A percentile compares a stretch with the other conserved stretches of the same genome.
Conservation (phyloP, 2,888 invertebrate species). For the Ennomos quercinarius region DNA sequence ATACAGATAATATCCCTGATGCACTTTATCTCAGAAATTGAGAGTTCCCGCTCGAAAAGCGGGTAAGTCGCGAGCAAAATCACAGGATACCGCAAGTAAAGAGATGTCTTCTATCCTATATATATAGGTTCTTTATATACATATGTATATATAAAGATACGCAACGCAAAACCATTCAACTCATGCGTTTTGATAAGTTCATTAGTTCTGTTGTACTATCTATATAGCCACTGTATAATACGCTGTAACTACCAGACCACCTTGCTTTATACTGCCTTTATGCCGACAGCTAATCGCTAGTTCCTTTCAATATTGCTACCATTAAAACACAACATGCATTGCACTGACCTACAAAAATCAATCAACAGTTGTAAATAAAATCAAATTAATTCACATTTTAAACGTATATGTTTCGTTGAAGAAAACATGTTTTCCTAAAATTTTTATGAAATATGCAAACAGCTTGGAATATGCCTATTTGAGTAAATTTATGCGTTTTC, state of each 20-base stretch:
- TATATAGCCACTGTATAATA: neutral
- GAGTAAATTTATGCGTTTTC: slow-evolving; percentile 29
- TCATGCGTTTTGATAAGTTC: neutral
- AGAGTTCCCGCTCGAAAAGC: too few relatives aligned
- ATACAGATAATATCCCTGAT: too few relatives aligned
- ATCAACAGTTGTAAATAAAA: slow-evolving; percentile 19
- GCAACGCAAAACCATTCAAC: too few relatives aligned
- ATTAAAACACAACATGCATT: slow-evolving; percentile 2
- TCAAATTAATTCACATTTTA: slow-evolving; percentile 12
- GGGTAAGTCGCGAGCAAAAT: too few relatives aligned
- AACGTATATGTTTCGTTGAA: slow-evolving; percentile 9
- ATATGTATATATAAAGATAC: too few relatives aligned
- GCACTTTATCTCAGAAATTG: too few relatives aligned
- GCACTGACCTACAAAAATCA: slow-evolving; percentile 25
- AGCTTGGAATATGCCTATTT: slow-evolving; percentile 16
- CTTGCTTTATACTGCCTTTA: slow-evolving; percentile 5
- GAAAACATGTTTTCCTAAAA: slow-evolving; percentile 19
- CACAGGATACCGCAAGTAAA: too few relatives aligned
- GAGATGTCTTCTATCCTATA: too few relatives aligned
- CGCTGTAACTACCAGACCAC: slow-evolving; percentile 18
- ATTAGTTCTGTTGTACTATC: neutral
- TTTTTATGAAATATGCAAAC: slow-evolving; percentile 6
- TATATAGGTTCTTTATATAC: too few relatives aligned
- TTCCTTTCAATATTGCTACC: neutral
- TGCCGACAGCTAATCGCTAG: neutral